Base-by-base conservation (phyloP, 2,888 invertebrate species). In the Conistra vaccinii region DNA sequence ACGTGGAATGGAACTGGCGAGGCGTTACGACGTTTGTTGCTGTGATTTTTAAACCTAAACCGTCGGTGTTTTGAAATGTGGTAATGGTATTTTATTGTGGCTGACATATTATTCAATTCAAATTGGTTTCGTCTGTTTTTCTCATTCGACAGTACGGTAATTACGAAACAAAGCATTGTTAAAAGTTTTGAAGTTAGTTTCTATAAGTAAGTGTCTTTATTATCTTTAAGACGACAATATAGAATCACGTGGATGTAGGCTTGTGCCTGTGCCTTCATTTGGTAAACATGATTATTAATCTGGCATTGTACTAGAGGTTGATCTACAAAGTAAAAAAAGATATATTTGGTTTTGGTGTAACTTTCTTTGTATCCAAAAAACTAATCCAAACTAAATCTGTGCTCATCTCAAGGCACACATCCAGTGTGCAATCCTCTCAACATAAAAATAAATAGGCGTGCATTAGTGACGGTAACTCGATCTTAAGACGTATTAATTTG, bases 401-500 rank as follows among this genome's bases (percentile, higher is more conserved):
- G 14, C 65, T 45, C 12, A 66, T 32, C 7, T 68, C 45, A 45
- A 71, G 69, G 20, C 65, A 42, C 55, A 55, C 1, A 51, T 0
- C 10, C 51, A 74, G 76, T 85, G 84, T 88, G 79, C 42, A 83
- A 63, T 74, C 81, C 51, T 63, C 87, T 66, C 76, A 77, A 87
- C 60, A 66, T 58, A 82, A 88, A 89, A 89, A 90, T 87, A 91
- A 90, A 88, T 85, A 90, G 85, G 83, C 85, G 83, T 83, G 79
- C 88, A 91, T 88, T 89, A 91, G 90, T 87, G 89, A 86, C 88
- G 73, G 90, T 89, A 91, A 91, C 89, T 84, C 87, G 89, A 91
- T 91, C 87, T 85, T 87, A 85, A 86, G 87, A 85, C 86, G 88
- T 86, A 89, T 90, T 90, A 89, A 91, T 92, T 89, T 87, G 69